phyloP scores from a whole-genome alignment of 2,113 vertebrate genomes.

The Pomatorhinus ruficollis region DNA sequence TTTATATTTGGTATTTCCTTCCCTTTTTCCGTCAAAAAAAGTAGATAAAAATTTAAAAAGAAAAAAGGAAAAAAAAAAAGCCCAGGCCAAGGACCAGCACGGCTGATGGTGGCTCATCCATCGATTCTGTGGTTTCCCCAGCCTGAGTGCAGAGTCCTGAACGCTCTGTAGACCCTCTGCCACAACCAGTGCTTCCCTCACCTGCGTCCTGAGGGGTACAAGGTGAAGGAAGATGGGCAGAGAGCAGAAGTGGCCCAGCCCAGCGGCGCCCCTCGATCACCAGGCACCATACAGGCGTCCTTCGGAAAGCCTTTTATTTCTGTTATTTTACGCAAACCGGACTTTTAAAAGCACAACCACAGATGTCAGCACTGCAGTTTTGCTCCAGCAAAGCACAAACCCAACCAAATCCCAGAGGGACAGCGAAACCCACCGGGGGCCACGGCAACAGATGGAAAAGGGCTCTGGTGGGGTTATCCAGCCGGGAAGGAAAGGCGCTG shows the following conservation, averaged over 20 bases:
- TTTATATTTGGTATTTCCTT: not conserved
- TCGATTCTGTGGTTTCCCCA: not conserved
- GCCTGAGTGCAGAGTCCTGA: not conserved
- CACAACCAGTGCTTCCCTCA: accelerated
- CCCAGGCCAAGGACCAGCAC: not conserved
- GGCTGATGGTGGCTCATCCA: accelerated
- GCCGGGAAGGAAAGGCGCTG: not conserved
- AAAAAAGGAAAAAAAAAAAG: not conserved
- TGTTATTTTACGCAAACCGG: not conserved
- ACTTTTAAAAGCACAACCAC: not conserved
- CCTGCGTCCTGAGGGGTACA: accelerated
- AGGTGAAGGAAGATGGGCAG: not conserved
- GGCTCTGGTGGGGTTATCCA: not conserved
- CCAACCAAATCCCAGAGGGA: not conserved
- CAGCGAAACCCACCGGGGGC: not conserved
- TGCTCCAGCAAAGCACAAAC: not conserved
- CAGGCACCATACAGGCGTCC: no score
- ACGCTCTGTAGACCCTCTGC: accelerated
- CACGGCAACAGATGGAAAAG: not conserved
- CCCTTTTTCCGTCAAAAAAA: not conserved
- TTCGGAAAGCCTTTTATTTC: not conserved
- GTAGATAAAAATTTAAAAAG: not conserved
- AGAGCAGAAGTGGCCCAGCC: not conserved
- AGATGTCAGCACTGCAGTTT: not conserved
- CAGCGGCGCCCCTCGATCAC: accelerated